These are phyloP conservation scores for Pristionchus japonicus DNA, from an alignment of 2,888 invertebrate species.

Conservation along the genomic window DNA sequence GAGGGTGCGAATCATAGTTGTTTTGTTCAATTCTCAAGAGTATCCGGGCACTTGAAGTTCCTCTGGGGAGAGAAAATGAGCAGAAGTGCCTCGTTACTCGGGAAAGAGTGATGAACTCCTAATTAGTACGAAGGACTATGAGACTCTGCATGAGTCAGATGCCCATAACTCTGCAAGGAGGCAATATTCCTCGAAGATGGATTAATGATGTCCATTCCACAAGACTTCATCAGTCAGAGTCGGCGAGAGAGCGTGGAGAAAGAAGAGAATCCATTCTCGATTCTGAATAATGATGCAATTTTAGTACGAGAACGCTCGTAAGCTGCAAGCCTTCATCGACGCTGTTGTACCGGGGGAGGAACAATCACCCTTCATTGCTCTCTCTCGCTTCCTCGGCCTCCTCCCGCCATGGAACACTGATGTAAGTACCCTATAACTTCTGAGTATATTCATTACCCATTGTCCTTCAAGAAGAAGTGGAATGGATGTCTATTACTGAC, in stretches of 20 bases:
- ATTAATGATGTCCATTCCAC: neutral
- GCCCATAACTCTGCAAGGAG: neutral
- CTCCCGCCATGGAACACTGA: slow-evolving; percentile 40
- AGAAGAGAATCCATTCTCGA: neutral
- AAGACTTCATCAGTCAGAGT: neutral
- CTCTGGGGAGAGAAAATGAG: neutral
- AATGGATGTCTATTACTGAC: too few relatives aligned
- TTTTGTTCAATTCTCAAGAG: neutral
- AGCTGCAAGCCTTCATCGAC: slow-evolving; percentile 39
- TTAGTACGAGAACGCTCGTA: slow-evolving; percentile 16
- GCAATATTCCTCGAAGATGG: neutral
- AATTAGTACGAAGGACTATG: neutral
- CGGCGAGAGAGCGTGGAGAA: neutral
- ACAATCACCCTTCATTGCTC: neutral
- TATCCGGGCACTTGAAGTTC: neutral
- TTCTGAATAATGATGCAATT: neutral
- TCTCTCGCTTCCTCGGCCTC: slow-evolving; percentile 36
- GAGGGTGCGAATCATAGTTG: neutral
- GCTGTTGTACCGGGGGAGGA: slow-evolving; percentile 13
- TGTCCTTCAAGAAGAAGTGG: neutral
- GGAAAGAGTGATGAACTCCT: neutral
- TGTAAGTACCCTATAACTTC: neutral
- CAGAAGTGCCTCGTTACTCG: neutral
- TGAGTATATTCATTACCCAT: neutral
- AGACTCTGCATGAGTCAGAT: neutral